Evolutionary conservation across 2,113 vertebrate genomes (phyloP), one percentile per base, ranked within the genome.

Genomic region (Orientallactaga bullata): DNA sequence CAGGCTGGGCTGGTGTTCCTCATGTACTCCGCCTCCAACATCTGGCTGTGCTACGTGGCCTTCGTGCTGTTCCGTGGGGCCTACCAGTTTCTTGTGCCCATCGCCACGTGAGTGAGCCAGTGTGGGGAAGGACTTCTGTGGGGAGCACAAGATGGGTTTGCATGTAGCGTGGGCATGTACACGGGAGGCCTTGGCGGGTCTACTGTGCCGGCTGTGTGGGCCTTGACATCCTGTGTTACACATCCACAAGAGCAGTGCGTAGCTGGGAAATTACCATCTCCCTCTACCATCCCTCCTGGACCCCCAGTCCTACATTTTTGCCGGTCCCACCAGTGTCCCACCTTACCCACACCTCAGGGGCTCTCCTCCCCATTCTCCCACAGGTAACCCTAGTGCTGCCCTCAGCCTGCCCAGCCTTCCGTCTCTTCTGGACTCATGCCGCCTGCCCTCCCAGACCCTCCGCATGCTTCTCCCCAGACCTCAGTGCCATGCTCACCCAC

Each of bases 1-100:
- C 99, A 99, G 97, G 99, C 99, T 0, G 98, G 96, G n/a, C 97
- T 99, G 82, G 97, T 99, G 35, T 98, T 99, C 8, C 96, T 99
- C 85, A 99, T 99, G 99, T 95, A 95, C 73, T 97, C n/a, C 39
- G 99, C 98, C 0, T 0, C 3, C 9, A 92, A 98, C 95, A 99
- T 99, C 92, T 99, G 99, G 99, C 72, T 99, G 21, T 99, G 99
- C 97, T 99, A 99, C 0, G 0, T 66, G 0, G 79, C 98, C 87
- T 99, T 99, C 0, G 92, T 98, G n/a, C 93, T 99, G 78, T 99
- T 99, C 98, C 98, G 99, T 0, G 97, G 99, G 24, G 98, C 98
- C 96, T 98, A 99, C 97, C 99, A 99, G 98, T 99, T 99, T 88
- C 98, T 99, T 85, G 99, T 99, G 89, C 99, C 99, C 28, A 98